phyloP scores from a whole-genome alignment of 2,797 vertebrate genomes.

The Gymnoscopelus braueri region DNA sequence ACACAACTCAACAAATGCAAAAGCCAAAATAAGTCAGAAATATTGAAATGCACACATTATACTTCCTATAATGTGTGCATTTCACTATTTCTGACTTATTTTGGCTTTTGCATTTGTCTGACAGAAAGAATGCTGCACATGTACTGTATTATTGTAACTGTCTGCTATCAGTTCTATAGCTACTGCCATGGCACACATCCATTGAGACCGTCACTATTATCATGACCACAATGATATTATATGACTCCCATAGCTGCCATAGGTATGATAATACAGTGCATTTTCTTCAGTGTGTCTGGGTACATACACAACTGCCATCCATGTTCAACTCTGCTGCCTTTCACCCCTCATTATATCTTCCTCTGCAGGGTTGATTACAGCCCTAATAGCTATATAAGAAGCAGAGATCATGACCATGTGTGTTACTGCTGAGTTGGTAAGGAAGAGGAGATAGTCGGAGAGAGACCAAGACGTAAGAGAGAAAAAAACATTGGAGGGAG shows the following conservation, averaged over 20 bases:
- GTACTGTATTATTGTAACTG: neutral
- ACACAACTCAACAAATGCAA: neutral
- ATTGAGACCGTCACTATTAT: too few species aligned
- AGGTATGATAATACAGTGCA: neutral
- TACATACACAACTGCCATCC: neutral
- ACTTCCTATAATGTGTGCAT: neutral
- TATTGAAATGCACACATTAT: neutral
- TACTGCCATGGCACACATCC: neutral
- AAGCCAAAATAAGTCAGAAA: neutral
- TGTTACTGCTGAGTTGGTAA: constrained; percentile 9
- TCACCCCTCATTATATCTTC: neutral
- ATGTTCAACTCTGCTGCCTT: neutral
- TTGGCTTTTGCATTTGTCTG: too few species aligned
- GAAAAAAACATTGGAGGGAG: too few species aligned
- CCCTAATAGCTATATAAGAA: constrained; percentile 14
- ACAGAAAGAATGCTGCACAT: neutral
- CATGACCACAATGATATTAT: neutral
- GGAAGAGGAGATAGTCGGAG: too few species aligned
- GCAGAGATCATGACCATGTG: constrained; percentile 6
- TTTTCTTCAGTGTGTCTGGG: neutral
- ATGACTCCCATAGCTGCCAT: neutral
- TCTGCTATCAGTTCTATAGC: neutral
- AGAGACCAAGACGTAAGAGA: too few species aligned
- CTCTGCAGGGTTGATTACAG: neutral
- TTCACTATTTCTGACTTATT: neutral